Evolutionary conservation across 1,140 invertebrate genomes (phyloP).

Genomic region (Leptopilina clavipes): DNA sequence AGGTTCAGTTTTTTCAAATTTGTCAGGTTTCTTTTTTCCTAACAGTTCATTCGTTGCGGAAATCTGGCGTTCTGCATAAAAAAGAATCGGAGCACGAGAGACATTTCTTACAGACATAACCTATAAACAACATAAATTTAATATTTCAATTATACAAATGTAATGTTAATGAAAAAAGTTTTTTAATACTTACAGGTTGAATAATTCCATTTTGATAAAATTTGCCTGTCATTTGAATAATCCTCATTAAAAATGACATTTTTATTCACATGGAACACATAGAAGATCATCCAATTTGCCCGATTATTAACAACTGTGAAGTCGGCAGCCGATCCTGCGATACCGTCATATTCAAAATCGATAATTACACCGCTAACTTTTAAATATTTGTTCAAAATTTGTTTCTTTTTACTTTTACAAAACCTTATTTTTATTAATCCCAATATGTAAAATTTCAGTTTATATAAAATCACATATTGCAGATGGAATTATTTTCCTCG

Average conservation of each 20-base stretch:
- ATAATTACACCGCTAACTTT: too few species aligned
- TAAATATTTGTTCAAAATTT: too few species aligned
- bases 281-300: too few species aligned
- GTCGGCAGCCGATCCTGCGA: too few species aligned
- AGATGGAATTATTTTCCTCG: too few species aligned
- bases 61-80: not conserved
- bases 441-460: too few species aligned
- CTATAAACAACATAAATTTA: constrained; percentile 50
- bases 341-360: too few species aligned
- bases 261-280: too few species aligned
- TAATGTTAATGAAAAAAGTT: not conserved
- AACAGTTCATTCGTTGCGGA: not conserved
- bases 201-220: constrained; percentile 40
- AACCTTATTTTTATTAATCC: too few species aligned
- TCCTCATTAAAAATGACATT: constrained; percentile 47
- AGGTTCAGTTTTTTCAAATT: constrained; percentile 55
- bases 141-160: constrained; percentile 13
- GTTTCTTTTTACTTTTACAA: too few species aligned
- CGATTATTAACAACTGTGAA: not conserved
- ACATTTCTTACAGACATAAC: constrained; percentile 56
- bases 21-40: constrained; percentile 34
- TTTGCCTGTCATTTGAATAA: constrained; percentile 36
- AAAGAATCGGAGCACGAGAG: constrained; percentile 40
- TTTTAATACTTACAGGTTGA: constrained; percentile 44
- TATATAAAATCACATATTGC: too few species aligned